These are phyloP conservation scores for Chrysaora quinquecirrha DNA, from an alignment of 30 jellyfish, hydroid and myxozoan genomes.

Conservation along the genomic window DNA sequence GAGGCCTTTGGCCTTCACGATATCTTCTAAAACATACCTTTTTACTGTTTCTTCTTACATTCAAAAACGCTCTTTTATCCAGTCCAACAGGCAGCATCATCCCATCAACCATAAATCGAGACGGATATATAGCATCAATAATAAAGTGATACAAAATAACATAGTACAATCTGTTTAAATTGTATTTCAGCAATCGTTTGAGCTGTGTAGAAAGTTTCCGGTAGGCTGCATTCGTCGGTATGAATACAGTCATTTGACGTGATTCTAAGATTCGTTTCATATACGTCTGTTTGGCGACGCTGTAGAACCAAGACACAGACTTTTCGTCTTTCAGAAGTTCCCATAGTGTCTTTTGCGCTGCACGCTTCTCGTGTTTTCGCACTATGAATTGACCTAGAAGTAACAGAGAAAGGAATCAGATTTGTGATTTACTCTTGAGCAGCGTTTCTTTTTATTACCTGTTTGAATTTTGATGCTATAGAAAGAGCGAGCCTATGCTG, in stretches of 20 bases:
- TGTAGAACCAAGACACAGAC: slow-evolving; percentile 4
- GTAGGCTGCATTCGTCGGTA: slow-evolving; percentile 24
- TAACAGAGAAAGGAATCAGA: too few species aligned
- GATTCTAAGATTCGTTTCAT: neutral
- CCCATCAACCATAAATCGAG: slow-evolving; percentile 8
- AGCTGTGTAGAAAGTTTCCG: neutral
- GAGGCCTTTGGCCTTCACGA: too few species aligned
- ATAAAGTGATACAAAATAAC: slow-evolving; percentile 16
- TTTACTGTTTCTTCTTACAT: too few species aligned
- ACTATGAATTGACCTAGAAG: neutral
- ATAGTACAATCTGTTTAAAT: neutral
- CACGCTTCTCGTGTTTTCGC: neutral
- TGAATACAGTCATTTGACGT: slow-evolving; percentile 7
- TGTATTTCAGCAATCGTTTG: neutral
- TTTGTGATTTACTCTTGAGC: too few species aligned
- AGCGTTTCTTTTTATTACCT: too few species aligned
- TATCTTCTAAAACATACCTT: too few species aligned
- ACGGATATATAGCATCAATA: neutral
- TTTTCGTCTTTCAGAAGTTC: slow-evolving; percentile 12
- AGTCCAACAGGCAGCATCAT: slow-evolving; percentile 16
- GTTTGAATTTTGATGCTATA: too few species aligned
- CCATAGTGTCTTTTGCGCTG: slow-evolving; percentile 15
- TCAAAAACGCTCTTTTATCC: slow-evolving; percentile 25
- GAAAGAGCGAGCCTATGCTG: too few species aligned
- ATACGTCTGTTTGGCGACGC: neutral